Evolutionary conservation across 1,140 invertebrate genomes (phyloP).

Genomic region (Drosophila parabipectinata): DNA sequence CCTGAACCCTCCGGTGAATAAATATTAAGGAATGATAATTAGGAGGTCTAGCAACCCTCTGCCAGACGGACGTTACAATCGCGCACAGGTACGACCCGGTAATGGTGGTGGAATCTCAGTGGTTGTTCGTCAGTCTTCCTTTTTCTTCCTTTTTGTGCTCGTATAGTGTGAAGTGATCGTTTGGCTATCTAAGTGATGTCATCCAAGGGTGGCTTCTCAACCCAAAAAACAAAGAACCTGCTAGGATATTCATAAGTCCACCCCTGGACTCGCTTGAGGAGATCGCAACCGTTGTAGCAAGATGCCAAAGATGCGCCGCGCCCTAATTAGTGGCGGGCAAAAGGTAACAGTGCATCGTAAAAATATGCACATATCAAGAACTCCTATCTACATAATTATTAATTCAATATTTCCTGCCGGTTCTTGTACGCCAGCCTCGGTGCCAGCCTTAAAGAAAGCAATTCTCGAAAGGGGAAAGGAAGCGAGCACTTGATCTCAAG

Average conservation of each 20-base stretch:
- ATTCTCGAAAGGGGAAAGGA: conserved; percentile 33
- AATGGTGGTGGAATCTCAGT: conserved; percentile 74
- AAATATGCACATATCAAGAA: conserved; percentile 50
- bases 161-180: conserved; percentile 74
- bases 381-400: conserved; percentile 67
- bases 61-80: conserved; percentile 26
- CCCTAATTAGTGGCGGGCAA: conserved; percentile 57
- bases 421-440: conserved; percentile 16
- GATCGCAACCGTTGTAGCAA: conserved; percentile 44
- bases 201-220: conserved; percentile 37
- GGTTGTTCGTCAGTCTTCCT: conserved; percentile 7
- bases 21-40: conserved; percentile 72
- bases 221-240: conserved; percentile 15
- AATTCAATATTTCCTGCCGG: conserved; percentile 75
- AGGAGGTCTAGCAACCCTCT: conserved; percentile 74
- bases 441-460: conserved; percentile 19
- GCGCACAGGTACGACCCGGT: conserved; percentile 7
- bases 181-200: conserved; percentile 75
- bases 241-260: conserved; percentile 27
- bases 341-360: conserved; percentile 38
- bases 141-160: conserved; percentile 15
- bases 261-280: conserved; percentile 61
- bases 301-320: conserved; percentile 23
- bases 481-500: conserved; percentile 67
- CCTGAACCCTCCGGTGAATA: conserved; percentile 40